Evolutionary conservation across 2,888 invertebrate species (phyloP).

Genomic region (Tridacna crocea): DNA sequence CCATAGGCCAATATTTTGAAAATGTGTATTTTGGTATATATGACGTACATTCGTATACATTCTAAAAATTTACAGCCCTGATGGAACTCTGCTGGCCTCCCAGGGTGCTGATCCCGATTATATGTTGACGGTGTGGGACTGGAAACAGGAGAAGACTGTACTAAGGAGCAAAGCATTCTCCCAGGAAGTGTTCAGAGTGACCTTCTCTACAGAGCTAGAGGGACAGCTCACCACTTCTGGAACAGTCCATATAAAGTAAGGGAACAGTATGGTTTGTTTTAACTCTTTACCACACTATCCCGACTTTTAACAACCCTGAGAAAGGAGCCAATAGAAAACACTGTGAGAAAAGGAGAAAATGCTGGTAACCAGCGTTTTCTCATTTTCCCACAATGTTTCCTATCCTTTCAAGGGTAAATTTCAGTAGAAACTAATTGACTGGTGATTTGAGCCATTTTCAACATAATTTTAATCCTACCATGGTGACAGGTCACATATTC

Average conservation of each 20-base stretch:
- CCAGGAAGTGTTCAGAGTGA: constrained; percentile 91
- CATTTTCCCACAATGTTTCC: too few species aligned
- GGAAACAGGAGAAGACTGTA: constrained; percentile 91
- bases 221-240: constrained; percentile 93
- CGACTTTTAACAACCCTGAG: too few species aligned
- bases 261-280: background rate
- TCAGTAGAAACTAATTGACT: too few species aligned
- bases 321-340: too few species aligned
- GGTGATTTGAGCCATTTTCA: too few species aligned
- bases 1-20: background rate
- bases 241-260: constrained; percentile 84
- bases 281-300: too few species aligned
- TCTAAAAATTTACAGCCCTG: constrained; percentile 87
- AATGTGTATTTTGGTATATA: background rate
- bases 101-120: constrained; percentile 95
- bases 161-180: constrained; percentile 93
- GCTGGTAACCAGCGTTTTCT: too few species aligned
- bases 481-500: too few species aligned
- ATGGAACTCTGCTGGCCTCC: constrained; percentile 92
- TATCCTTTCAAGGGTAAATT: too few species aligned
- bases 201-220: constrained; percentile 92
- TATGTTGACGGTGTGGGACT: constrained; percentile 95
- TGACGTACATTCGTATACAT: background rate
- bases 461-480: too few species aligned
- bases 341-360: too few species aligned